Base-by-base conservation (phyloP, 1,140 invertebrate species). In the Nephotettix cincticeps region DNA sequence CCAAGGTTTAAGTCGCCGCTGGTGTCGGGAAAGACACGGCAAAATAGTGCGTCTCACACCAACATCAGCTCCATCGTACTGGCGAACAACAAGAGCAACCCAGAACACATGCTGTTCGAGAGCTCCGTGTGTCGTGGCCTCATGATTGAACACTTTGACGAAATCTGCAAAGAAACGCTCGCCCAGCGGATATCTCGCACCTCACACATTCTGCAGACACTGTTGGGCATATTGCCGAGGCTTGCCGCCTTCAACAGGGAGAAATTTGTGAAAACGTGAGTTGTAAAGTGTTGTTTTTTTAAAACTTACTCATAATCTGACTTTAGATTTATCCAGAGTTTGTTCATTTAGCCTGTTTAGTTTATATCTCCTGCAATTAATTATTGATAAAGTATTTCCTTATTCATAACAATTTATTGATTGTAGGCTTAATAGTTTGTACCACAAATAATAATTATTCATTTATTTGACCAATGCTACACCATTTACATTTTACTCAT, bases 181-280 rank as follows among this genome's bases (percentile, higher is more conserved):
- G 86, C 87, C 47, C 93, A 96, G 73, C 86, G 90, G 68, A 80
- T 83, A 19, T 88, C 90, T 0, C 89, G 91, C 74, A 94, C 89
- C 56, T 81, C 86, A 0, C 90, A 95, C 79, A 92, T 98, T 30
- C 96, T 98, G 76, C 92, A 96, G 77, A 89, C 93, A 0, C 80
- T 99, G 11, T 85, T 99, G 69, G 90, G 90, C 25, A 87, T 99
- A 45, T 83, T 99, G 71, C 97, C 97, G n/a, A 85, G 96, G 67
- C 80, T 99, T n/a, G 96, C 95, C 6, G 95, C 95, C 14, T 97
- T 99, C 75, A 91, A 96, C 79, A 90, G 89, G 68, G 87, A 89
- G n/a, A 86, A 87, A 36, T 98, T 98, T 76, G 86, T 90, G 1
- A 84, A 84, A 40, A 86, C 56, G 77, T 80, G 72, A 77, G 74